Evolutionary conservation across 2,888 invertebrate genomes (phyloP), one percentile per base, ranked within the genome.

Genomic region (Sarcophaga subvicina): DNA sequence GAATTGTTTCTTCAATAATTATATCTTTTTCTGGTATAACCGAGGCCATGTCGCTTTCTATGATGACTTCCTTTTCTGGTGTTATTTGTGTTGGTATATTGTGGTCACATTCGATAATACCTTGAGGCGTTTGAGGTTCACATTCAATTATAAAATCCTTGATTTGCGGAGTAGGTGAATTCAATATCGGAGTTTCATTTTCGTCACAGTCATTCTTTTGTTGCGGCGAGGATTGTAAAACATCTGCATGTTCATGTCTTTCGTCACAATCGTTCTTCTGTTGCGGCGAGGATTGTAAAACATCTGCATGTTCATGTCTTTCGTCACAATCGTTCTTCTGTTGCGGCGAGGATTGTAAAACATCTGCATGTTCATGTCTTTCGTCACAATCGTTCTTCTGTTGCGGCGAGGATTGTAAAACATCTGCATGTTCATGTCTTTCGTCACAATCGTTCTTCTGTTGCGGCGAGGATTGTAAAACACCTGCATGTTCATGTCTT

Each of bases 131-230:
- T 62, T 60, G 25, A 0, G 79, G 79, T 63, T 73, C 80, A 66
- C 77, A 77, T 63, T 86, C 86, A 8, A 86, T 72, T n/a, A 80
- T 73, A 22, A 86, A 27, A 64, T 86, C 83, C 14, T 71, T 77
- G 59, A 25, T n/a, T 2, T 80, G 72, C 1, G 76, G 66, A 17
- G 71, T 59, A 25, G 54, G 54, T 12, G 86, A 25, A 63, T 66
- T 67, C 47, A 37, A 49, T 11, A 77, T 62, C 4, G 6, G 25
- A 45, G 49, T 83, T 49, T 66, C 77, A 83, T 17, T 27, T 72
- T 72, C 66, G 11, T 72, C 66, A 5, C 27, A 20, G n/a, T 45
- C 66, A 59, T 11, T n/a, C 20, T 62, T 77, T 49, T 66, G 71
- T 45, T 63, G 72, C 2, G 59, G 20, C 14, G 71, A 59, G 17